Base-by-base conservation (phyloP, 2,113 vertebrate genomes). In the Smithornis capensis region DNA sequence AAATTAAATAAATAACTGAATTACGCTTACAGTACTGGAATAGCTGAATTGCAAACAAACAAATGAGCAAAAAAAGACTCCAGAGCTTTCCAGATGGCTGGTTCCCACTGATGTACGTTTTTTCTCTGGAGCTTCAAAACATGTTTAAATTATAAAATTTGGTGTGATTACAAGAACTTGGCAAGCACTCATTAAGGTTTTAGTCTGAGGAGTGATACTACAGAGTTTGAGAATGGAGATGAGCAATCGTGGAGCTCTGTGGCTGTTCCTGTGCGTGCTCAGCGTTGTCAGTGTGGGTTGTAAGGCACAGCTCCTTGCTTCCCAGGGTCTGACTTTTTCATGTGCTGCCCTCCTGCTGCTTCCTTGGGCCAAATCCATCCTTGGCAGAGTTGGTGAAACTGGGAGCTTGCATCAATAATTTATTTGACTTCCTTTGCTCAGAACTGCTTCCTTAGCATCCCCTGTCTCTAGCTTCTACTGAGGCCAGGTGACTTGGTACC, bases 81-180 rank as follows among this genome's bases (percentile, higher is more conserved):
- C 64, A 53, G 83, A 96, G 83, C 80, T 92, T 95, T 96, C 94
- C 95, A 96, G 95, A 96, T 96, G 93, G 93, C 88, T 96, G 80
- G 69, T 95, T 95, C 94, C 89, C 90, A 87, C 93, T 97, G 91
- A 95, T 95, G 89, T 87, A 92, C 56, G 1, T 77, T 93, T 94
- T 95, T 92, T 68, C 80, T 92, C 77, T 23, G 25, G 52, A 95
- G 93, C 83, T 92, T 96, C 93, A 96, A 92, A 95, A 90, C 86
- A 90, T 95, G 64, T 84, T 96, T 96, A 89, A 97, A 93, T 96
- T 84, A 92, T 64, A 69, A 92, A 89, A 93, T 95, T 95, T 88
- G 86, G 94, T 96, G 85, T 92, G 87, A 96, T 90, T 94, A 95
- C 90, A 92, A 77, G 83, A 90, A 92, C 90, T 91, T 95, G 96